Percentiles rank a stretch among this genome's conserved stretches.
Evolutionary conservation across 1,140 invertebrate genomes (phyloP).

Genomic region (Leucophenga varia): DNA sequence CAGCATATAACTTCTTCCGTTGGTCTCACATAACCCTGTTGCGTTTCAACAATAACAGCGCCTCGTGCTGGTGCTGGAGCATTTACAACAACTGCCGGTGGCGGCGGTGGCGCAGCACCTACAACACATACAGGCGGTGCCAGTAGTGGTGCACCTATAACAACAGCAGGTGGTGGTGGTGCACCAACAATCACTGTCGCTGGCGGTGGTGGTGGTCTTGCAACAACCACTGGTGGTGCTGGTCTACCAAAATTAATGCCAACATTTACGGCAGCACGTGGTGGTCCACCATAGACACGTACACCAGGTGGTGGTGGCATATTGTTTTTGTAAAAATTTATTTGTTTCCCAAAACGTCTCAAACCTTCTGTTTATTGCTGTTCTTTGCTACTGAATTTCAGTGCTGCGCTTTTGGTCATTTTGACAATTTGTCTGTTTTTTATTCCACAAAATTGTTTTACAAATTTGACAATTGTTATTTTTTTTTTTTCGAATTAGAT

Average conservation of each 20-base stretch:
- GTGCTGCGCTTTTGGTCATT: constrained; percentile 9
- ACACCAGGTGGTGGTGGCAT: constrained; percentile 38
- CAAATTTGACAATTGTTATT: too few relatives aligned
- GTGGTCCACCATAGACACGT: constrained; percentile 20
- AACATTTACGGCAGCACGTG: constrained; percentile 35
- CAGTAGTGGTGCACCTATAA: constrained; percentile 21
- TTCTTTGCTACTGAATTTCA: neutral
- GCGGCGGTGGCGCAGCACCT: constrained; percentile 9
- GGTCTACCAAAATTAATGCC: constrained; percentile 37
- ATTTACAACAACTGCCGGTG: constrained; percentile 15
- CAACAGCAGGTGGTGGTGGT: constrained; percentile 32
- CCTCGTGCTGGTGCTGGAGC: constrained; percentile 5
- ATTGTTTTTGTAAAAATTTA: too few relatives aligned
- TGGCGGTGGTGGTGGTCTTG: constrained; percentile 13
- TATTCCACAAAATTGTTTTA: too few relatives aligned
- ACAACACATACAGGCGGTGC: constrained; percentile 17
- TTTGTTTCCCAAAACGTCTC: too few relatives aligned
- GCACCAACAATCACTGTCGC: constrained; percentile 6
- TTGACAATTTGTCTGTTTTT: too few relatives aligned
- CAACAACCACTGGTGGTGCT: constrained; percentile 2
- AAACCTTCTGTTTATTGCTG: constrained; percentile 5
- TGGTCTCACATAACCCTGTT: too few relatives aligned
- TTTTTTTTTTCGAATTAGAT: neutral
- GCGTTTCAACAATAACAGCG: too few relatives aligned
- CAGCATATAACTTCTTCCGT: too few relatives aligned